Evolutionary conservation across 2,113 vertebrate species (phyloP), one percentile per base, ranked within the genome.

Genomic region (Aptenodytes forsteri): DNA sequence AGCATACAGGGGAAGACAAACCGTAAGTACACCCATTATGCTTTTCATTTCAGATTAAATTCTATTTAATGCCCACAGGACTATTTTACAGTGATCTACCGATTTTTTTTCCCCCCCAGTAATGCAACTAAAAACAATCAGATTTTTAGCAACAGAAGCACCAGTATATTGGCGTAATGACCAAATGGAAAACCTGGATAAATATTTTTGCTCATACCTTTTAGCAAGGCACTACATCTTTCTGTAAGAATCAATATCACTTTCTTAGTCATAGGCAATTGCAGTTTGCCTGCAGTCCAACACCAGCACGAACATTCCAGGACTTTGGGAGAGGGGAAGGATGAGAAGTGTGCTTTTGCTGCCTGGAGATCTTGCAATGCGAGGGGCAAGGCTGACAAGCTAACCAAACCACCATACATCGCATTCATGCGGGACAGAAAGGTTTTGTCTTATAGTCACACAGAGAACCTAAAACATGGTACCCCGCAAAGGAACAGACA

Each of bases 381-480:
- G 40, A 38, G 64, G n/a, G 47, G 22, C 18, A 19, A 38, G 34
- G 55, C 38, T 34, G 25, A 34, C 32, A 32, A 52, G 17, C 30
- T 5, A 42, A 44, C 66, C 65, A 29, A 26, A 64, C 26, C 3
- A 0, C 65, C 16, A 4, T 1, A 26, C 36, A 11, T 21, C 2
- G 0, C 26, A 5, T 25, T 58, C 36, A 21, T 0, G 3, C 26
- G 1, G 19, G n/a, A 81, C 1, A n/a, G 54, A 12, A 30, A 47
- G 25, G 13, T 10, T 47, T 32, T 61, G 40, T 26, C 38, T 30
- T n/a, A 23, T 2, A 29, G 29, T 73, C 54, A 69, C n/a, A 49
- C 21, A 40, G 26, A 50, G 13, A 29, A 38, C 26, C 44, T 34
- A 49, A 40, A 87, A 32, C 8, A 7, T 1, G 11, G 21, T 14